phyloP scores from a whole-genome alignment of 35 echinoderm and acorn worm genomes.

The Anneissia japonica region DNA sequence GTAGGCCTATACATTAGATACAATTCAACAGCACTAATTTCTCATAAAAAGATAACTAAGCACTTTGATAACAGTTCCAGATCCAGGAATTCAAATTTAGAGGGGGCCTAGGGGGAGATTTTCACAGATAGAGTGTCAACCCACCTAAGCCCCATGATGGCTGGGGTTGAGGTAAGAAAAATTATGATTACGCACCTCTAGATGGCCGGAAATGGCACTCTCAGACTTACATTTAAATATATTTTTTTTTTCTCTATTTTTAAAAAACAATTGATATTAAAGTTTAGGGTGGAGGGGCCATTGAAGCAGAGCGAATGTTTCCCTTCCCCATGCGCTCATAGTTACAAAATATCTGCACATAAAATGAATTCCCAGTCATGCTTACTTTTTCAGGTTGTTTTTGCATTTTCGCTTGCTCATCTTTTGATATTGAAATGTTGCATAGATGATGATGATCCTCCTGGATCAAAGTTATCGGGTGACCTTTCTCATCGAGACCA shows the following conservation, averaged over 20 bases:
- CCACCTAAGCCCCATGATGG: no score
- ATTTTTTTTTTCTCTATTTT: neutral
- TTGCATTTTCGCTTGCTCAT: neutral
- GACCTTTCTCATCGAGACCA: constrained; percentile 7
- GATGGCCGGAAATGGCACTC: no score
- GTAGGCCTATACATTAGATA: no score
- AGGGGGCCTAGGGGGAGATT: neutral
- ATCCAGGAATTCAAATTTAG: neutral
- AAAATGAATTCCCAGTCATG: neutral
- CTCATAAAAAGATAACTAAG: no score
- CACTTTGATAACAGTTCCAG: no score
- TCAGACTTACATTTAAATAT: no score
- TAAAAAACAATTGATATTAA: neutral
- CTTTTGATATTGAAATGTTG: constrained; percentile 21
- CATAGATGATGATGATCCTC: constrained; percentile 43
- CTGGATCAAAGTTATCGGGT: constrained; percentile 10
- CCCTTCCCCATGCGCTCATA: neutral
- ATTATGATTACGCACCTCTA: no score
- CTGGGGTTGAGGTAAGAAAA: no score
- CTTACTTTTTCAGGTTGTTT: neutral
- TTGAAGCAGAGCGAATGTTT: neutral
- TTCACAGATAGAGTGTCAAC: no score
- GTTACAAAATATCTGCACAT: neutral
- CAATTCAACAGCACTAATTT: no score
- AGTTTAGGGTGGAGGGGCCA: neutral